Base-by-base conservation (phyloP, 2,888 invertebrate genomes). In the Pristionchus fissidentatus region DNA sequence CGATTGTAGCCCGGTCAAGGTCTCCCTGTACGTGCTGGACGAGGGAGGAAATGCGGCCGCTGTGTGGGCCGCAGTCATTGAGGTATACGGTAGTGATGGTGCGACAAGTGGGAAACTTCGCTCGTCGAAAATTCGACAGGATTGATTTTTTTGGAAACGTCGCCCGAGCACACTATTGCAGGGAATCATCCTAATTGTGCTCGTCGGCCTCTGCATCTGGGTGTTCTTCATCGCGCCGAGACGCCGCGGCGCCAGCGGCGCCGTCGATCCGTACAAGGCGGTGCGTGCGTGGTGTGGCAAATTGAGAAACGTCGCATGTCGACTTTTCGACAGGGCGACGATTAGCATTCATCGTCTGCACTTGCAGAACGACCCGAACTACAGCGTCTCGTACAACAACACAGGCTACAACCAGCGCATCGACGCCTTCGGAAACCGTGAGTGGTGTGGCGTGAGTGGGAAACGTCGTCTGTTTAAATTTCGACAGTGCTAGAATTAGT, bases 101-200 rank as follows among this genome's bases (percentile, higher is more conserved):
- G 49, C 10, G 32, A 7, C 13, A 1, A 22, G 32, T 70, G 13
- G 43, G 22, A 70, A 2, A 26, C 43, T 10, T 70, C 70, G 70
- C 41, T 26, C 26, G 38, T 70, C 70, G 70, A 70, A 70, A 70
- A 41, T 3, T 70, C 3, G 49, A 32, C 49, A 52, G 75, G 15
- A 32, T 2, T 15, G 32, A 0, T 19, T n/a, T 15, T 19, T 77
- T 77, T 22, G 70, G 38, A 70, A 49, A 35, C 52, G 35, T 55
- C 70, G 70, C 26, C 41, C 35, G 19, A 66, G 38, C 83, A 62
- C 43, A 29, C n/a, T 5, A n/a, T 55, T 29, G 10, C 77, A 84
- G 84, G 84, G 84, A 19, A 62, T 84, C 32, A n/a, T 84, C 52
- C 70, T 84, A 26, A 57, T 84, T 29, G 75, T 41, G 15, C 32